These are phyloP conservation scores for Avahi laniger DNA, from an alignment of 2,797 vertebrate genomes.

Conservation along the genomic window DNA sequence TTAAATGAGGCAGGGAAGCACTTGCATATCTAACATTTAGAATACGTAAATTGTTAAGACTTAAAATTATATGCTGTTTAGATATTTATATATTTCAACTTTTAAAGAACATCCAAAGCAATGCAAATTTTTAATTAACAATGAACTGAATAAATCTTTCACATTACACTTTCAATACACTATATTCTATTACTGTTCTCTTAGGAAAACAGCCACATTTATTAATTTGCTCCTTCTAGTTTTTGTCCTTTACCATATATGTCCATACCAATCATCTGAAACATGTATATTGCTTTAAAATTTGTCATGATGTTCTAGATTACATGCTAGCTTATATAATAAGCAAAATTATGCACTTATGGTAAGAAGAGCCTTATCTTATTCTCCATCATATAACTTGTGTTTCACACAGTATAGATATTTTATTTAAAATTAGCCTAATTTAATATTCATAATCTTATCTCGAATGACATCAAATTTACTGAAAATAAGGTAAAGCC, in stretches of 20 bases:
- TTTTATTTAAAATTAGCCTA: background rate
- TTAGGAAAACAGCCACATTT: background rate
- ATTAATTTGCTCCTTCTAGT: background rate
- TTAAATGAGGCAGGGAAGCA: background rate
- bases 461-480: background rate
- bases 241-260: background rate
- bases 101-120: background rate
- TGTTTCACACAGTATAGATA: background rate
- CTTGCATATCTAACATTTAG: background rate
- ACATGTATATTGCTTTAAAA: background rate
- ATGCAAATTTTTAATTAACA: background rate
- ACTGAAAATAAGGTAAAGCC: background rate
- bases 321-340: background rate
- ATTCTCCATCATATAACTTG: background rate
- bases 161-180: background rate
- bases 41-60: background rate
- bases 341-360: background rate
- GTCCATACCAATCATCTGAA: background rate
- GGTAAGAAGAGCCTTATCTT: background rate
- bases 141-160: background rate
- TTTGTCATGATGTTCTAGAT: background rate
- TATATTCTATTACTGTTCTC: background rate
- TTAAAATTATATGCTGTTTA: background rate
- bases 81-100: background rate
- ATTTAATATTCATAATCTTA: background rate